Evolutionary conservation across 2,113 vertebrate species (phyloP).

Genomic region (Mugil cephalus): DNA sequence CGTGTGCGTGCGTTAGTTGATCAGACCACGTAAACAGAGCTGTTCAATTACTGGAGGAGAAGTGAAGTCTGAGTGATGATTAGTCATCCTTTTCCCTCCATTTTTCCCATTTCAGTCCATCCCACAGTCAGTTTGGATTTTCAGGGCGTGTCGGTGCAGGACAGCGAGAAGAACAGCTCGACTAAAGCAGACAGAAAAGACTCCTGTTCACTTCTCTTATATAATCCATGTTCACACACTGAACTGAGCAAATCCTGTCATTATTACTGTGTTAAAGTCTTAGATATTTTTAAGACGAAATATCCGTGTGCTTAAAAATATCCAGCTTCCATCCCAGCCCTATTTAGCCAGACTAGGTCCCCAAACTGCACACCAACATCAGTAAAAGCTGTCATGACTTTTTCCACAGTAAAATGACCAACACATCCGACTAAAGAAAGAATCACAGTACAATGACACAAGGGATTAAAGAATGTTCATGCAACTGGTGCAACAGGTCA

Average conservation of each 20-base stretch:
- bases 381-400: no score
- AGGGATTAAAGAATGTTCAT: no score
- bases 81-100: conserved; percentile 10
- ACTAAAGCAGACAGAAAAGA: conserved; percentile 40
- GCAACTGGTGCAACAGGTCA: no score
- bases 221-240: conserved; percentile 27
- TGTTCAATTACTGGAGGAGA: conserved; percentile 24
- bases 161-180: conserved; percentile 34
- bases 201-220: conserved; percentile 23
- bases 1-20: conserved; percentile 8
- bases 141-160: conserved; percentile 30
- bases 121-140: conserved; percentile 39
- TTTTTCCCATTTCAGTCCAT: conserved; percentile 35
- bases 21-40: conserved; percentile 4
- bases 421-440: no score
- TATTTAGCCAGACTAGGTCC: not conserved
- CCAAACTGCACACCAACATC: no score
- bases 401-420: no score
- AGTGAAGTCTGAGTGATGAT: conserved; percentile 29
- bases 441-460: no score
- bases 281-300: not conserved
- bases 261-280: conserved; percentile 1
- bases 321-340: not conserved
- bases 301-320: conserved; percentile 2
- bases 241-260: conserved; percentile 23